These are phyloP conservation scores for Drosophila nigrodunni DNA, from an alignment of 1,140 invertebrate species.

Conservation along the genomic window DNA sequence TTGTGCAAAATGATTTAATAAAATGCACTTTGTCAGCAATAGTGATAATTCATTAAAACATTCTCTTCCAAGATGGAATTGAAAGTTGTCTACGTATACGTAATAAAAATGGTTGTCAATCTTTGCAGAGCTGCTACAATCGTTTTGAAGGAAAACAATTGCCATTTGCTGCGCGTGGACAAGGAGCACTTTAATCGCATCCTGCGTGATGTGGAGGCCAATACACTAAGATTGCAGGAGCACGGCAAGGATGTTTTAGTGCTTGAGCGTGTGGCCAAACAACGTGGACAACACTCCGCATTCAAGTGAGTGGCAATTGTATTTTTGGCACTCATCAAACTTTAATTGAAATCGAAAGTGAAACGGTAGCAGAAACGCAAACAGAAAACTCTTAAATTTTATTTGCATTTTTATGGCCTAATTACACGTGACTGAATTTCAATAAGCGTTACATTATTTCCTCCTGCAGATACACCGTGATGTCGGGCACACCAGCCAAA, in stretches of 20 bases:
- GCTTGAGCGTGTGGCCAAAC: slow-evolving; percentile 89
- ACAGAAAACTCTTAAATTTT: slow-evolving; percentile 27
- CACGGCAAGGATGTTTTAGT: slow-evolving; percentile 94
- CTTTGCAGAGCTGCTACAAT: slow-evolving; percentile 92
- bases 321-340: slow-evolving; percentile 3
- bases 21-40: slow-evolving; percentile 20
- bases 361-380: not conserved
- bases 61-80: not conserved
- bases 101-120: not conserved
- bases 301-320: slow-evolving; percentile 79
- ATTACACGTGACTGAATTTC: slow-evolving; percentile 42
- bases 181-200: slow-evolving; percentile 96
- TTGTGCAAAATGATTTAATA: slow-evolving; percentile 23
- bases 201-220: slow-evolving; percentile 93
- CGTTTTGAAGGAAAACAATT: slow-evolving; percentile 92
- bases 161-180: slow-evolving; percentile 94
- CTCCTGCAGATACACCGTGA: slow-evolving; percentile 91
- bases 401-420: slow-evolving; percentile 36
- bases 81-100: slow-evolving; percentile 1
- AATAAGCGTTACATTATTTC: not conserved
- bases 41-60: slow-evolving; percentile 30
- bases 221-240: slow-evolving; percentile 94
- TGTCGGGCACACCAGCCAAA: slow-evolving; percentile 94
- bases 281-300: slow-evolving; percentile 84
- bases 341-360: slow-evolving; percentile 38